Conservation (phyloP, 2,113 vertebrate species). For the cattle (Bos taurus) region DNA sequence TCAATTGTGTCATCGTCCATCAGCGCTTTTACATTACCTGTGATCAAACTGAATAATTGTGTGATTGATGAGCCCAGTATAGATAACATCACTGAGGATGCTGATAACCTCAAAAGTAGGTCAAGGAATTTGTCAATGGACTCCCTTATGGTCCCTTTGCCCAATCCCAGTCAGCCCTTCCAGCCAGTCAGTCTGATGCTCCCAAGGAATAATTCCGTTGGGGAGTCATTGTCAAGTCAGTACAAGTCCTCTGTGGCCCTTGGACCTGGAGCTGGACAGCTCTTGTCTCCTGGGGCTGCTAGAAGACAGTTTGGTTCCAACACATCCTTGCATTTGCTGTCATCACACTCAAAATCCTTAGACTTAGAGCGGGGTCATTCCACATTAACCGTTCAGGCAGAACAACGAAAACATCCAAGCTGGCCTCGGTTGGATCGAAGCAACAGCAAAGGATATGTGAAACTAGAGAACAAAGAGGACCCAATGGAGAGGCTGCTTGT, state of each 20-base stretch:
- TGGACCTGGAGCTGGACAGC: constrained; percentile 85
- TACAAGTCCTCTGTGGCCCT: constrained; percentile 84
- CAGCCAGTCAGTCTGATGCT: constrained; percentile 77
- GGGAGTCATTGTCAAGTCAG: constrained; percentile 80
- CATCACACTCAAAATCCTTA: constrained; percentile 96
- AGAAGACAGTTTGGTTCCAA: constrained; percentile 96
- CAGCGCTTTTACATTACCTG: constrained; percentile 95
- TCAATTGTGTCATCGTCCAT: constrained; percentile 98
- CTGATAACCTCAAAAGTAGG: constrained; percentile 75
- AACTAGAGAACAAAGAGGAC: constrained; percentile 96
- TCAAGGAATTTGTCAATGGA: constrained; percentile 88
- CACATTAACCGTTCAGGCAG: constrained; percentile 90
- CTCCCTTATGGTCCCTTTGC: constrained; percentile 87
- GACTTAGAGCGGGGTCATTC: constrained; percentile 90
- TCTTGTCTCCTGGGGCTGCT: constrained; percentile 92
- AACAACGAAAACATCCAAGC: constrained; percentile 96
- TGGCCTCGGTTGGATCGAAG: constrained; percentile 96
- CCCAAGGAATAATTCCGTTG: constrained; percentile 87
- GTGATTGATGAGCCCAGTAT: constrained; percentile 97
- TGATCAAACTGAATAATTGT: constrained; percentile 99
- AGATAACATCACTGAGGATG: constrained; percentile 94
- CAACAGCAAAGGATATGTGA: constrained; percentile 95
- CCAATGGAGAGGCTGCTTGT: constrained; percentile 89
- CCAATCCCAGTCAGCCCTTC: constrained; percentile 84
- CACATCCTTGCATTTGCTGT: constrained; percentile 92